A percentile compares a stretch with the other conserved stretches of the same genome.
Conservation (phyloP, 92 coral and sea anemone species). For the Ricordea florida region DNA sequence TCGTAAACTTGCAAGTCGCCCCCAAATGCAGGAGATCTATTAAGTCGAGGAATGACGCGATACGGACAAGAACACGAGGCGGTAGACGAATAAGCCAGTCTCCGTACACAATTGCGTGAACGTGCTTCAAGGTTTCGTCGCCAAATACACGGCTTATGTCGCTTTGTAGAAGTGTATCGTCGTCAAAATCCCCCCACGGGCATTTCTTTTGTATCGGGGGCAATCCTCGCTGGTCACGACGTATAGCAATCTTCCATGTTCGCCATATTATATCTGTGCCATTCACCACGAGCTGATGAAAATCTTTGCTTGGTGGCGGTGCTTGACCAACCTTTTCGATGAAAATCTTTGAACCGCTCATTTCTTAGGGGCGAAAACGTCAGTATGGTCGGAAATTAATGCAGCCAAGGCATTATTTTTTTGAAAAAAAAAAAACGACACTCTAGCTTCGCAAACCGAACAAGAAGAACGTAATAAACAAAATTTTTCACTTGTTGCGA, state of each 20-base stretch:
- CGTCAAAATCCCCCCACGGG: constrained; percentile 91
- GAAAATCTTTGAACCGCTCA: constrained; percentile 72
- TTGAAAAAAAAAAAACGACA: background rate
- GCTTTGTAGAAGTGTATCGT: constrained; percentile 87
- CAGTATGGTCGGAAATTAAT: background rate
- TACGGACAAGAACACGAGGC: constrained; percentile 65
- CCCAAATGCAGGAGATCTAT: constrained; percentile 88
- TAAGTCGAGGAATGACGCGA: constrained; percentile 77
- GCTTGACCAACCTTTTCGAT: constrained; percentile 95
- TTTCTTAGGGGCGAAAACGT: background rate
- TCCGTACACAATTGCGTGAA: constrained; percentile 97
- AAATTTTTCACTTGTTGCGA: background rate
- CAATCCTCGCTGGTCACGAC: constrained; percentile 88
- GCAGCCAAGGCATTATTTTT: background rate
- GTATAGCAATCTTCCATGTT: constrained; percentile 95
- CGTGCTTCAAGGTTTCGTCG: constrained; percentile 89
- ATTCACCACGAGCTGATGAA: constrained; percentile 90
- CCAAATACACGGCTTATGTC: constrained; percentile 95
- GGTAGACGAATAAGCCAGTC: constrained; percentile 98
- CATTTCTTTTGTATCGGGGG: constrained; percentile 92
- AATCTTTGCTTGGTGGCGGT: constrained; percentile 98
- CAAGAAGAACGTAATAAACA: background rate
- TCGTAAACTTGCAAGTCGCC: constrained; percentile 79
- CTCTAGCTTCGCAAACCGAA: too few species aligned
- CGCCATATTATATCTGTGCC: constrained; percentile 90